phyloP scores from a whole-genome alignment of 2,888 invertebrate genomes.

The Plutella xylostella region DNA sequence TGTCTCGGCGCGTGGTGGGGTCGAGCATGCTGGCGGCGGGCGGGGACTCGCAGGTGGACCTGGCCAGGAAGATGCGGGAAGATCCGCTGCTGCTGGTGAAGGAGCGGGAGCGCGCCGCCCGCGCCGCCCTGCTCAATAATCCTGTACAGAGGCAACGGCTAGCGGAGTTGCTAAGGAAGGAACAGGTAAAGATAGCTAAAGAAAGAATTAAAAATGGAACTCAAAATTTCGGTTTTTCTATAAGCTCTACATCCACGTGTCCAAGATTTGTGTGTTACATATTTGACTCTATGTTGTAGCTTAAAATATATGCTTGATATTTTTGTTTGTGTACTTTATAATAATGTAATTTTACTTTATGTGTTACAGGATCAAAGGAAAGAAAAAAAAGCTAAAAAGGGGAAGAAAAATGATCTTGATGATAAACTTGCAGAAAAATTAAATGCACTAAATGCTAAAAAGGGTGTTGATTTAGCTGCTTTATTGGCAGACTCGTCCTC shows the following conservation, averaged over 20 bases:
- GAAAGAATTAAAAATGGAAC: too few relatives aligned
- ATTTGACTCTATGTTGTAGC: too few relatives aligned
- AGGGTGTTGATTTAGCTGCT: slow-evolving; percentile 41
- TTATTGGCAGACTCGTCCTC: slow-evolving; percentile 43
- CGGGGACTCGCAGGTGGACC: slow-evolving; percentile 81
- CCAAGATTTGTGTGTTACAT: too few relatives aligned
- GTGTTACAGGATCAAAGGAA: slow-evolving; percentile 42
- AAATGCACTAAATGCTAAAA: slow-evolving; percentile 69
- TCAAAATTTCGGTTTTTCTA: too few relatives aligned
- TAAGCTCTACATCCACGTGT: too few relatives aligned
- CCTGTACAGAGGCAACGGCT: slow-evolving; percentile 91
- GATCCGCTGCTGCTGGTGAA: slow-evolving; percentile 93
- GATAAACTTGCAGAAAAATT: slow-evolving; percentile 77
- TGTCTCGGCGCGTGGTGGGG: slow-evolving; percentile 52
- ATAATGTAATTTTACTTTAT: too few relatives aligned
- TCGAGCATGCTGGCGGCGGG: slow-evolving; percentile 54
- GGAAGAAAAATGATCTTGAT: slow-evolving; percentile 71
- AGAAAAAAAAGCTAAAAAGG: slow-evolving; percentile 58
- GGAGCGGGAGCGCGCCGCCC: slow-evolving; percentile 89
- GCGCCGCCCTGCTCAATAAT: slow-evolving; percentile 88
- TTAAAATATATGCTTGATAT: too few relatives aligned
- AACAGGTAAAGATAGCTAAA: slow-evolving; percentile 56
- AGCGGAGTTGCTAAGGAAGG: slow-evolving; percentile 79
- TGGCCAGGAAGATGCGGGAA: slow-evolving; percentile 90
- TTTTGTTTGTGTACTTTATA: too few relatives aligned